Percentiles rank a stretch among this genome's conserved stretches.
These are phyloP conservation scores for Temnothorax nylanderi DNA, from an alignment of 1,140 invertebrate species.

Conservation along the genomic window DNA sequence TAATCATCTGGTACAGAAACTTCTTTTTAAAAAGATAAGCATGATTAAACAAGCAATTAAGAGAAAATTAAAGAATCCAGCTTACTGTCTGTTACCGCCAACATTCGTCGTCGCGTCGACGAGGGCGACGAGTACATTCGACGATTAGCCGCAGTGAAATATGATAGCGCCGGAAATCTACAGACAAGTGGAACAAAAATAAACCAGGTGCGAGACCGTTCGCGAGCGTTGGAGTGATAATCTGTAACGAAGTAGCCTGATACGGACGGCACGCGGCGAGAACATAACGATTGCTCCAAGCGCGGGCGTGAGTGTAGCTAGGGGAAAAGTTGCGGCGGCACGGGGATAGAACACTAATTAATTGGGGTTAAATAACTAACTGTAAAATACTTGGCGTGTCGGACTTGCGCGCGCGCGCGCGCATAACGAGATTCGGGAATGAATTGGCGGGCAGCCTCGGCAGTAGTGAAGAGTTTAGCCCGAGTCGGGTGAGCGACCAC, in stretches of 20 bases:
- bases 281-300: background rate
- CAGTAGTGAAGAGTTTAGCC: conserved; percentile 63
- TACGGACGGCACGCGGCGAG: conserved; percentile 34
- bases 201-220: conserved; percentile 27
- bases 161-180: conserved; percentile 34
- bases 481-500: conserved; percentile 42
- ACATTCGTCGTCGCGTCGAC: background rate
- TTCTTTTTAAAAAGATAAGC: background rate
- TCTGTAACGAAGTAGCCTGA: conserved; percentile 59
- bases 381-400: conserved; percentile 73
- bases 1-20: background rate
- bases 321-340: conserved; percentile 6
- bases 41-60: background rate
- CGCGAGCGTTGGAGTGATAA: conserved; percentile 29
- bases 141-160: conserved; percentile 54
- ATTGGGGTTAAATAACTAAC: conserved; percentile 73
- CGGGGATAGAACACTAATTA: conserved; percentile 63
- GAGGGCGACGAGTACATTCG: conserved; percentile 2
- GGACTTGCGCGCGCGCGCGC: conserved; percentile 37
- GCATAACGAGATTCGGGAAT: conserved; percentile 33
- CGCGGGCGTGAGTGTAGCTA: conserved; percentile 11
- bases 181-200: conserved; percentile 43
- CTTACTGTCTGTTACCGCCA: background rate
- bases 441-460: conserved; percentile 35
- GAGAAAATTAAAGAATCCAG: background rate